phyloP scores from a whole-genome alignment of 2,888 invertebrate genomes.

The Reticulitermes lucifugus region DNA sequence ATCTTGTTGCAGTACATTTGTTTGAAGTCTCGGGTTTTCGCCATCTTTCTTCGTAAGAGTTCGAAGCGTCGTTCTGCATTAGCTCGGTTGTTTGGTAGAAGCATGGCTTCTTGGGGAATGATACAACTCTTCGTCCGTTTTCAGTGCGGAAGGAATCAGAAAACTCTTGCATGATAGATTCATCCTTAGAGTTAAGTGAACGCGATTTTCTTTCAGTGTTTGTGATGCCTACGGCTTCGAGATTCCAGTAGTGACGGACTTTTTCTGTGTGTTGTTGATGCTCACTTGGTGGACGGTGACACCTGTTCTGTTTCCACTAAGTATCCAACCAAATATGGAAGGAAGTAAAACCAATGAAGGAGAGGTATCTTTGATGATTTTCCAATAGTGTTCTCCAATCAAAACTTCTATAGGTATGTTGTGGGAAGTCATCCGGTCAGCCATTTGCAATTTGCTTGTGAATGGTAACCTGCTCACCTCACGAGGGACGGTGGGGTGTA shows the following conservation, averaged over 20 bases:
- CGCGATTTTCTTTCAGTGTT: neutral
- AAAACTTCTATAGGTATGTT: neutral
- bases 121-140: neutral
- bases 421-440: neutral
- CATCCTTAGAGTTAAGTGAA: neutral
- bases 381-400: conserved; percentile 24
- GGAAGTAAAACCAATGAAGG: neutral
- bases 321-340: neutral
- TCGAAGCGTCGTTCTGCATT: neutral
- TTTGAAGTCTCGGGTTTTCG: too few relatives aligned
- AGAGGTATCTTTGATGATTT: neutral
- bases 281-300: neutral
- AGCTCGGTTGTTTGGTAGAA: neutral
- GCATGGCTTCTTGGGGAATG: neutral
- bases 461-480: neutral
- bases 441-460: neutral
- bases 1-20: neutral
- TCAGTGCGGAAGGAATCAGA: neutral
- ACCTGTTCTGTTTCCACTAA: neutral
- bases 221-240: neutral
- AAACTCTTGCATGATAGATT: neutral
- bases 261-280: neutral
- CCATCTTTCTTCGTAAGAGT: too few relatives aligned
- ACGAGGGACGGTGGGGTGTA: neutral
- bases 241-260: neutral